Evolutionary conservation across 2,113 vertebrate genomes (phyloP), one percentile per base, ranked within the genome.

Genomic region (Tachycineta bicolor): DNA sequence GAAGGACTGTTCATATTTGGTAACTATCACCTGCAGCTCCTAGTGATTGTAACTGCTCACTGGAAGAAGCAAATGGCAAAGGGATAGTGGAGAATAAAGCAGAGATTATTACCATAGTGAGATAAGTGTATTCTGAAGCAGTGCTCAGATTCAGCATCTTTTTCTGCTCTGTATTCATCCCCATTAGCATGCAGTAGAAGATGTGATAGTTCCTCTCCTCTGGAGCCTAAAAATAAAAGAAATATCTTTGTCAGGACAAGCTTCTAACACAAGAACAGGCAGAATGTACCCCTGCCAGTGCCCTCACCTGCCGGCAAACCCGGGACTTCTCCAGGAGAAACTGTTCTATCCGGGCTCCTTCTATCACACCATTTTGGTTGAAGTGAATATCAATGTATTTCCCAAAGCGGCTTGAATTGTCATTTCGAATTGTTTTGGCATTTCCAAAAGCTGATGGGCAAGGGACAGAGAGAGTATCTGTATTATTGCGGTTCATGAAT

Each of bases 341-440:
- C 91, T 99, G 99, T 39, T 99, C 99, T 10, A 99, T 98, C 11
- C 98, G 98, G 3, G 99, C 99, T 18, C 99, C 99, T 89, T 99
- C 98, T 3, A 99, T 99, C 77, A 98, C 98, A 18, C 99, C 99
- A 0, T 81, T 98, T 29, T 98, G 82, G 87, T 89, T 99, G 97
- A 99, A 99, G 96, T 98, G 97, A 84, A 99, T 98, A 71, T 99
- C 98, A 3, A 99, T 98, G 96, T 99, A 99, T 94, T 99, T 99
- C 88, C 99, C 99, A 29, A 99, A 99, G 71, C 99, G 99, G 93
- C 99, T 99, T 16, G 99, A 99, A 96, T 99, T 99, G 97, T 99
- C 99, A 11, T 99, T 99, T 65, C 98, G 98, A 81, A 99, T 85
- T 18, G 99, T 99, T 97, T 99, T 99, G 83, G 99, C 99, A 12